These are phyloP conservation scores for Melangyna quadrimaculata DNA, from an alignment of 2,888 invertebrate genomes.

Conservation along the genomic window DNA sequence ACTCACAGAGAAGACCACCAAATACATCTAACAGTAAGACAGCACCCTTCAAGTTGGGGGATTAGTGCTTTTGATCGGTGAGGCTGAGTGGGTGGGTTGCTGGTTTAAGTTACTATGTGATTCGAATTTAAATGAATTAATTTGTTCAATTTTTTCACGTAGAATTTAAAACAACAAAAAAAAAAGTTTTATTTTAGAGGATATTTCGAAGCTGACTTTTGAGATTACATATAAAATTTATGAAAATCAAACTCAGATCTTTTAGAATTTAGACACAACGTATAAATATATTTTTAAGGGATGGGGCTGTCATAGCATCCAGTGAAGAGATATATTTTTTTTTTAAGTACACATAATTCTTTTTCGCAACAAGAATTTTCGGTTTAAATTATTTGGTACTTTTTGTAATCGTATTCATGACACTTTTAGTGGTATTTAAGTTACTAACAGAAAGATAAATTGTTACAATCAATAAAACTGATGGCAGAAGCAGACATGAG, in stretches of 20 bases:
- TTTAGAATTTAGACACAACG: not conserved
- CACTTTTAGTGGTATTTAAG: slow-evolving; percentile 15
- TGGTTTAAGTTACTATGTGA: slow-evolving; percentile 43
- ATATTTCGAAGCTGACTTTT: not conserved
- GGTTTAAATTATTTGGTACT: slow-evolving; percentile 2
- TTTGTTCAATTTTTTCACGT: slow-evolving; percentile 47
- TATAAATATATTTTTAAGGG: not conserved
- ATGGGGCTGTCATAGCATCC: not conserved
- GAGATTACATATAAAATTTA: not conserved
- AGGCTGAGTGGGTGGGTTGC: not conserved
- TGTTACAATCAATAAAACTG: slow-evolving; percentile 47
- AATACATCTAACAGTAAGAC: not conserved
- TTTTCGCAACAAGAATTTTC: not conserved
- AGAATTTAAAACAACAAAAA: slow-evolving; percentile 1
- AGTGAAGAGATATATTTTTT: not conserved
- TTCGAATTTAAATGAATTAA: slow-evolving; percentile 66
- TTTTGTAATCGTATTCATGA: not conserved
- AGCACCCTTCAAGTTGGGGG: not conserved
- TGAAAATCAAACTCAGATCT: not conserved
- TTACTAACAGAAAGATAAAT: slow-evolving; percentile 15
- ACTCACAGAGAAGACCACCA: not conserved
- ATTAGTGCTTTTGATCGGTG: not conserved
- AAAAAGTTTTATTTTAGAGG: slow-evolving; percentile 35
- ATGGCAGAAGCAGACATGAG: slow-evolving; percentile 7
- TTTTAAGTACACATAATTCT: not conserved